Percentiles rank a stretch among this genome's conserved stretches.
phyloP scores from a whole-genome alignment of 1,140 invertebrate species.

The Neodiprion fabricii region DNA sequence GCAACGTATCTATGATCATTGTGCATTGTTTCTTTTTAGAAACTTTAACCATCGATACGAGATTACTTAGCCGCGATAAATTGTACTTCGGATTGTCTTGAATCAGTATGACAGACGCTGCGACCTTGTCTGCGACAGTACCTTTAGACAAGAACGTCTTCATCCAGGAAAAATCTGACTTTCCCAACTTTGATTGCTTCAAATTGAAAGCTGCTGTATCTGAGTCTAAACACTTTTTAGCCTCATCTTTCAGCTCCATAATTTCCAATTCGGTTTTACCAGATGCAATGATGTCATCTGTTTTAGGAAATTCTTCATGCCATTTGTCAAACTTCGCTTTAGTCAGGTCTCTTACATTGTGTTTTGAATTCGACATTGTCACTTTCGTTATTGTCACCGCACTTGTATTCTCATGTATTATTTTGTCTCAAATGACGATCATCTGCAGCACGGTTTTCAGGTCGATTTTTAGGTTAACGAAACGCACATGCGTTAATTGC shows the following conservation, averaged over 20 bases:
- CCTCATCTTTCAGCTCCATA: conserved; percentile 66
- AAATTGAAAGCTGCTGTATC: conserved; percentile 67
- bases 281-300: conserved; percentile 34
- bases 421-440: no score
- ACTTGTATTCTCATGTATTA: no score
- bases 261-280: conserved; percentile 57
- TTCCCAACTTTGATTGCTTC: conserved; percentile 46
- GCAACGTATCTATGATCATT: conserved; percentile 73
- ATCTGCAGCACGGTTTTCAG: no score
- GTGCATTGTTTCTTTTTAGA: conserved; percentile 82
- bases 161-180: conserved; percentile 72
- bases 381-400: background rate
- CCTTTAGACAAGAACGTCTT: conserved; percentile 81
- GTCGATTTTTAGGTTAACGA: no score
- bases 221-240: conserved; percentile 66
- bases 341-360: background rate
- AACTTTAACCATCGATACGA: conserved; percentile 82
- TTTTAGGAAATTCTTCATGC: conserved; percentile 48
- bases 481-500: no score
- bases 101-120: conserved; percentile 81
- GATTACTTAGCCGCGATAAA: conserved; percentile 70
- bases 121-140: conserved; percentile 85
- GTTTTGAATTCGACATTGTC: background rate
- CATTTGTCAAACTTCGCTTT: conserved; percentile 36
- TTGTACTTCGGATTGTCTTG: conserved; percentile 88